Conservation (phyloP, 2,888 invertebrate species). For the Lasioglossum oenotherae region DNA sequence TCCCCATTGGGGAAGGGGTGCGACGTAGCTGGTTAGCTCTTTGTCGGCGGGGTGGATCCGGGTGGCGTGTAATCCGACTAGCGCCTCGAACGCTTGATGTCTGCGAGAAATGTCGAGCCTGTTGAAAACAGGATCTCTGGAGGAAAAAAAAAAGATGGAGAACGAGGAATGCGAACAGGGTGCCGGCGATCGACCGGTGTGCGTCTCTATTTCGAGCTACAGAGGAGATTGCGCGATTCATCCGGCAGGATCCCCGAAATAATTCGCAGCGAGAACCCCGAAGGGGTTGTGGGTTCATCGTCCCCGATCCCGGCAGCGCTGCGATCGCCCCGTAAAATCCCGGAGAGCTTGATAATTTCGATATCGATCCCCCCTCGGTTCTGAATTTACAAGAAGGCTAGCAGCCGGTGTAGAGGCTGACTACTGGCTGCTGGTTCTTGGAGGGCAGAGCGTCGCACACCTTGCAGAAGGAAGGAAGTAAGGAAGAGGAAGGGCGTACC, state of each 20-base stretch:
- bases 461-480: slow-evolving; percentile 33
- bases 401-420: neutral
- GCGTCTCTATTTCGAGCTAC: neutral
- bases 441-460: neutral
- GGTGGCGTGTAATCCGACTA: neutral
- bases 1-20: neutral
- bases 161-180: too few relatives aligned
- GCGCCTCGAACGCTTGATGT: neutral
- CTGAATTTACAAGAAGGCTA: neutral
- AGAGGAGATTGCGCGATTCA: neutral
- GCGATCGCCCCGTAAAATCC: neutral
- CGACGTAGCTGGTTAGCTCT: neutral
- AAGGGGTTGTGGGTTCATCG: neutral
- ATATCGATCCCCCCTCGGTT: slow-evolving; percentile 34
- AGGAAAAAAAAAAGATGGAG: too few relatives aligned
- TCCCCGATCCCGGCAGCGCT: neutral
- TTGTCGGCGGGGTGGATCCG: neutral
- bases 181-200: too few relatives aligned
- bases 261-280: neutral
- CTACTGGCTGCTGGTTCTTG: neutral
- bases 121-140: too few relatives aligned
- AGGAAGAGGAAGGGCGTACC: slow-evolving; percentile 7
- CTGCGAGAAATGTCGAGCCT: neutral
- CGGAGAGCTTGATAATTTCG: slow-evolving; percentile 26
- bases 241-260: neutral